Base-by-base conservation (phyloP, 2,888 invertebrate species). In the Conchocele bisecta region DNA sequence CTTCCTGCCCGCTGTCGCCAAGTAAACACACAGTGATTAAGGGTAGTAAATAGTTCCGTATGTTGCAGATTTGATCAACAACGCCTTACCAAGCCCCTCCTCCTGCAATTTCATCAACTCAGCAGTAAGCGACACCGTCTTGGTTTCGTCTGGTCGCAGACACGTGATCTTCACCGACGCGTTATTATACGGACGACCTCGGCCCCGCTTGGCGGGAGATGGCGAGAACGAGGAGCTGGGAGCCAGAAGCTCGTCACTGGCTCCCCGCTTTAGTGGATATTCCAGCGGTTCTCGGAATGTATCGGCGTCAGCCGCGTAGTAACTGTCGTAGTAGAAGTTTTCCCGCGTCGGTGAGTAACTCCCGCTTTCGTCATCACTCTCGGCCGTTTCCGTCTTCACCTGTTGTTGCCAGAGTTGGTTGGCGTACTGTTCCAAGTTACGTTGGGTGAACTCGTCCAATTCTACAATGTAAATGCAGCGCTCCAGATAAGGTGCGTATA, bases 81-180 rank as follows among this genome's bases (percentile, higher is more conserved):
- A 42, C 9, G 5, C 22, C 53, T 28, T 69, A 77, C 77, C 73
- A 24, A 77, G 54, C 20, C 65, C 77, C 46, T 77, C 77, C 26
- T 73, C 77, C 42, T 77, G 76, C 13, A 77, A 53, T 44, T 67
- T 77, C 20, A 44, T 59, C 39, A 77, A 73, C 29, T 77, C 77
- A 6, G 69, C 68, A 3, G 68, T 71, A 17, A 76, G 42, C 3
- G 73, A 71, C 4, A 69, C 63, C 2, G 67, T 37, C 17, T 64
- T 42, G n/a, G 59, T 56, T 26, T 70, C 73, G 39, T 77, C 73
- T n/a, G 73, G 77, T 56, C 66, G 53, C 29, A 77, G 35, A 37
- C 77, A 77, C 7, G 77, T 77, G 48, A 77, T 70, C 58, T 77
- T 77, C 31, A 77, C 77, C 37, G 61, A 70, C n/a, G 63, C 77